Evolutionary conservation across 2,888 invertebrate species (phyloP).

Genomic region (Cacoxenus indagator): DNA sequence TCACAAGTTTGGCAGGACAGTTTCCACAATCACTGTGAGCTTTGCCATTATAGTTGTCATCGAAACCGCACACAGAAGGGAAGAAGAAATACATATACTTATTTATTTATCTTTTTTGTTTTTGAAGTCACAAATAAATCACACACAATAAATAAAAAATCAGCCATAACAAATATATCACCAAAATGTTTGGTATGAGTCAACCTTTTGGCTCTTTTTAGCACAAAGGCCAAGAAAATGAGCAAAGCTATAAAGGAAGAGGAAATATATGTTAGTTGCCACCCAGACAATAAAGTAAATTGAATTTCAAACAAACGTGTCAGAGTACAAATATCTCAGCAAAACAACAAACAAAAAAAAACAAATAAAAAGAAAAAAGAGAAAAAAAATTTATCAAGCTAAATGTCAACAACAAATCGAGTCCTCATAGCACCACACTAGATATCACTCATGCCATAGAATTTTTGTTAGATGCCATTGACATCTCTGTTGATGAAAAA

Average conservation of each 20-base stretch:
- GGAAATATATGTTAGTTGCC: background rate
- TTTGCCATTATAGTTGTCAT: background rate
- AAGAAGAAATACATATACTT: background rate
- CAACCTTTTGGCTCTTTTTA: background rate
- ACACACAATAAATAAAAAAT: slow-evolving; percentile 12
- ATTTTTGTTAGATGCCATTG: background rate
- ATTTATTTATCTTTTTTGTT: slow-evolving; percentile 6
- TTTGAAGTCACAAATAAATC: slow-evolving; percentile 13
- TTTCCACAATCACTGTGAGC: background rate
- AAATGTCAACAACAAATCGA: slow-evolving; percentile 46
- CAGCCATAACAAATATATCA: background rate
- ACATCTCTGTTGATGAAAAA: background rate
- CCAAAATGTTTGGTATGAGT: background rate
- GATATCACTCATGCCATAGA: background rate
- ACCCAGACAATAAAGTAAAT: slow-evolving; percentile 54
- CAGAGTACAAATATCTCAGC: background rate
- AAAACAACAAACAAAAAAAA: background rate
- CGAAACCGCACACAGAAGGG: background rate
- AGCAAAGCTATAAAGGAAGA: background rate
- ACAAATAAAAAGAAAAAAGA: background rate
- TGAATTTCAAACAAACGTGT: slow-evolving; percentile 43
- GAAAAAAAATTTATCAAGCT: slow-evolving; percentile 54
- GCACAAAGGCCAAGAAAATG: background rate
- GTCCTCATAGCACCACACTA: background rate
- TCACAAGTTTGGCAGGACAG: background rate